Conservation (phyloP, 2,888 invertebrate genomes). For the Fragum sueziense region DNA sequence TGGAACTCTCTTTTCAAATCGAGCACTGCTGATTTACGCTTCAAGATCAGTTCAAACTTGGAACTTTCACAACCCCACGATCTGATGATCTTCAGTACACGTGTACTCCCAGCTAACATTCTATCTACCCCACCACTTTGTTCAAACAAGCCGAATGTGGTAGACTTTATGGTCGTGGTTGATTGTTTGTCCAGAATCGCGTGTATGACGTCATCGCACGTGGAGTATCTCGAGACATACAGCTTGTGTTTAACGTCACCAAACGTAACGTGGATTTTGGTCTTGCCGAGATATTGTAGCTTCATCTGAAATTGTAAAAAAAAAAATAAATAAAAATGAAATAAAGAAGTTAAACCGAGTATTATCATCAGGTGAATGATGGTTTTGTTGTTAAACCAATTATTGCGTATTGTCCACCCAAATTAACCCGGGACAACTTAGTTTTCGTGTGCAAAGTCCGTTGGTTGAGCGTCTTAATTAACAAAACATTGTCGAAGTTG, state of each 20-base stretch:
- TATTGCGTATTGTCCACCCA: too few species aligned
- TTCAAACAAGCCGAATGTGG: slow-evolving; percentile 36
- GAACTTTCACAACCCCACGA: slow-evolving; percentile 46
- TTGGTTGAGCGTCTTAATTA: too few species aligned
- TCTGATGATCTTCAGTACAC: slow-evolving; percentile 31
- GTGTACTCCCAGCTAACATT: slow-evolving; percentile 20
- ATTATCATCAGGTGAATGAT: too few species aligned
- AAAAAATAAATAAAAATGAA: too few species aligned
- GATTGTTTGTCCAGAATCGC: slow-evolving; percentile 26
- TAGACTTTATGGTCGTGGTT: neutral
- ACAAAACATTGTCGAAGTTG: too few species aligned
- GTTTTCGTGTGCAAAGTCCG: too few species aligned
- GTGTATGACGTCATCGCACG: slow-evolving; percentile 50
- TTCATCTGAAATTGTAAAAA: neutral
- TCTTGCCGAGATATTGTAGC: slow-evolving; percentile 17
- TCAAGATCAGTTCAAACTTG: slow-evolving; percentile 26
- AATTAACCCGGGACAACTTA: too few species aligned
- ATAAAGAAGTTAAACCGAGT: too few species aligned
- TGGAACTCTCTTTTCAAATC: neutral
- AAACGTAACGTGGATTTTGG: slow-evolving; percentile 25
- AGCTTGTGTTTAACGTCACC: slow-evolving; percentile 23
- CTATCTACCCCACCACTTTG: slow-evolving; percentile 23
- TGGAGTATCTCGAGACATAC: slow-evolving; percentile 44
- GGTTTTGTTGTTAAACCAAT: too few species aligned
- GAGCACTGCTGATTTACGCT: neutral